Conservation (phyloP, 2,888 invertebrate genomes). For the Alentia gelatinosa region DNA sequence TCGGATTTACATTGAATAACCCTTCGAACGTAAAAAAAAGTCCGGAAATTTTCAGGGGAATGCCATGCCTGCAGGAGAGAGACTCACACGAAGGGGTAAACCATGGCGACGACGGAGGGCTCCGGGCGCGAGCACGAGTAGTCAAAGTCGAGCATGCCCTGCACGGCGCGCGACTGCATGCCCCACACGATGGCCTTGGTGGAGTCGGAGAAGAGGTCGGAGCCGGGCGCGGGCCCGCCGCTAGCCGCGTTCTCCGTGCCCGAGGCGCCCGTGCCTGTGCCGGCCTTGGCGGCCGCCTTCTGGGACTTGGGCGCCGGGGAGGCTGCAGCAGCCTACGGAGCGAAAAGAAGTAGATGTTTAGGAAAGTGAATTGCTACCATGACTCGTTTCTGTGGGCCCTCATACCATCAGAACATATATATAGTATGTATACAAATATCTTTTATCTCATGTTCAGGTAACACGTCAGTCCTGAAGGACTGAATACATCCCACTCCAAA, state of each 20-base stretch:
- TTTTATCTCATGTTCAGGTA: too few species aligned
- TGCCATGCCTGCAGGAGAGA: too few species aligned
- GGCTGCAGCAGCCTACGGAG: neutral
- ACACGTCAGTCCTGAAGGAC: too few species aligned
- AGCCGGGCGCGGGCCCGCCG: constrained; percentile 4
- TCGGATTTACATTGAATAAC: too few species aligned
- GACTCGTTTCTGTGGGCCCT: too few species aligned
- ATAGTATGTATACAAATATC: too few species aligned
- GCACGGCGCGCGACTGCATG: constrained; percentile 98
- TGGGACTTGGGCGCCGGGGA: neutral
- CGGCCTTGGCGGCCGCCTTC: neutral
- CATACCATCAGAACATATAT: too few species aligned
- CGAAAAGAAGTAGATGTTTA: neutral
- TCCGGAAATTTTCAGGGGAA: too few species aligned
- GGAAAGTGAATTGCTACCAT: too few species aligned
- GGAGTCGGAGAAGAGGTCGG: constrained; percentile 83
- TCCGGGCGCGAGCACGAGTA: constrained; percentile 93
- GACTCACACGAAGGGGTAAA: constrained; percentile 92
- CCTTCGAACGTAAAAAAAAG: too few species aligned
- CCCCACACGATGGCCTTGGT: constrained; percentile 99
- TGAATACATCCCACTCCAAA: too few species aligned
- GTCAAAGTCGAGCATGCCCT: constrained; percentile 97
- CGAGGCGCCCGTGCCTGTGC: neutral
- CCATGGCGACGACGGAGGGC: constrained; percentile 94
- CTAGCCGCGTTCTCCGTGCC: neutral